A percentile compares a stretch with the other conserved stretches of the same genome.
phyloP scores from a whole-genome alignment of 2,888 invertebrate genomes.

The Achlya flavicornis region DNA sequence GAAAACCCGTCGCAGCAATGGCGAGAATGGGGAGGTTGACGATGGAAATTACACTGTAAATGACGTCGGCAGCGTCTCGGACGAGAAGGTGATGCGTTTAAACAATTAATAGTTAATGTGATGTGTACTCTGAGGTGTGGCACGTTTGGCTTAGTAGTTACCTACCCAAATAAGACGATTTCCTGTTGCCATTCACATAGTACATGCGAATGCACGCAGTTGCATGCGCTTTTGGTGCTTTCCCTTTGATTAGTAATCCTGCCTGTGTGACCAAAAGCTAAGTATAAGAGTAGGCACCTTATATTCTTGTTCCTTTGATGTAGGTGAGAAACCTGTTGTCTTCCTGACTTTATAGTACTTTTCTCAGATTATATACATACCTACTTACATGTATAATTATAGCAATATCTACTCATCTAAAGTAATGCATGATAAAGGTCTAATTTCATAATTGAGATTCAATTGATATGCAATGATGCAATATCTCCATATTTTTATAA shows the following conservation, averaged over 20 bases:
- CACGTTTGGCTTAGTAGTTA: constrained; percentile 50
- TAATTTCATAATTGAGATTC: neutral
- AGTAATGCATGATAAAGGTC: neutral
- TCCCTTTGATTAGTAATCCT: neutral
- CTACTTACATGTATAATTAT: neutral
- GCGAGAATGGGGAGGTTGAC: constrained; percentile 80
- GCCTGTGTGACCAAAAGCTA: neutral
- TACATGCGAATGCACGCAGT: constrained; percentile 55
- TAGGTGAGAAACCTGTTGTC: neutral
- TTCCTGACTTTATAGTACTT: neutral
- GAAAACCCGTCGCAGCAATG: constrained; percentile 83
- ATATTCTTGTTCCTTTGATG: neutral
- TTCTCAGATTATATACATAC: neutral
- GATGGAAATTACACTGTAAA: constrained; percentile 77
- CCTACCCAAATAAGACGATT: constrained; percentile 48
- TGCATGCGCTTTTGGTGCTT: constrained; percentile 64
- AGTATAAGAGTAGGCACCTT: neutral
- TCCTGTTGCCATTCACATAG: constrained; percentile 64
- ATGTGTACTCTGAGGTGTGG: constrained; percentile 49
- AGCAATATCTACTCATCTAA: neutral
- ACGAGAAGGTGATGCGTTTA: constrained; percentile 77
- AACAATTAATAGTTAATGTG: constrained; percentile 47
- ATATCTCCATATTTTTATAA: neutral
- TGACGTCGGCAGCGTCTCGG: constrained; percentile 78
- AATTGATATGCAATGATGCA: constrained; percentile 4